Evolutionary conservation across 2,888 invertebrate genomes (phyloP).

Genomic region (Meloe dianella): DNA sequence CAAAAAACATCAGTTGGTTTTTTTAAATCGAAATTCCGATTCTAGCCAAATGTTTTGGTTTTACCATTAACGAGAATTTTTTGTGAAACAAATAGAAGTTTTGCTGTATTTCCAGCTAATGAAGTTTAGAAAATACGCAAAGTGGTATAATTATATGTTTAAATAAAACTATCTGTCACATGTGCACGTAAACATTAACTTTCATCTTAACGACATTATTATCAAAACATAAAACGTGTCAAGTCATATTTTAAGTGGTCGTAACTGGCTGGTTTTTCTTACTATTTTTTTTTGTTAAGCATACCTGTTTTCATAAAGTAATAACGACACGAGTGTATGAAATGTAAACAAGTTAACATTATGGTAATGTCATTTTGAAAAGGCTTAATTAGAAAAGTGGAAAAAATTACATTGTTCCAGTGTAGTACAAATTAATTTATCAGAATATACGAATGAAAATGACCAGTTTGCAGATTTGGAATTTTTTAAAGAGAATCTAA

Average conservation of each 20-base stretch:
- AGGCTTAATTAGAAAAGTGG: conserved; percentile 8
- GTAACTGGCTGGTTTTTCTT: conserved; percentile 13
- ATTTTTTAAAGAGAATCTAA: background rate
- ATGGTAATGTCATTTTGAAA: conserved; percentile 18
- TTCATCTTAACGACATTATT: conserved; percentile 24
- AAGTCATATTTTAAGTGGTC: conserved; percentile 27
- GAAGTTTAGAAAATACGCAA: background rate
- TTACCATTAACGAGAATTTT: background rate
- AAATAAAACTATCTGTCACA: background rate
- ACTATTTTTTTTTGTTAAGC: conserved; percentile 22
- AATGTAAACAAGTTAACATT: conserved; percentile 11
- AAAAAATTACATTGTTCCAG: conserved; percentile 17
- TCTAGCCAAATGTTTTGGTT: background rate
- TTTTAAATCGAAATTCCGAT: background rate
- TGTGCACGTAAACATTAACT: conserved; percentile 12
- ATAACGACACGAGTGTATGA: conserved; percentile 17
- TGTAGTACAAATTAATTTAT: conserved; percentile 9
- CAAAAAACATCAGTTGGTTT: background rate
- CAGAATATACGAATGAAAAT: background rate
- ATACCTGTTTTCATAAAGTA: conserved; percentile 34
- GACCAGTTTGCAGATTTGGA: background rate
- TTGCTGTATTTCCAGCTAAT: too few relatives aligned
- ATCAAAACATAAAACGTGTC: conserved; percentile 29
- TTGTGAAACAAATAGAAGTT: too few relatives aligned
- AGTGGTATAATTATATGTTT: background rate